phyloP scores from a whole-genome alignment of 2,888 invertebrate species.

The Magallana nippona region DNA sequence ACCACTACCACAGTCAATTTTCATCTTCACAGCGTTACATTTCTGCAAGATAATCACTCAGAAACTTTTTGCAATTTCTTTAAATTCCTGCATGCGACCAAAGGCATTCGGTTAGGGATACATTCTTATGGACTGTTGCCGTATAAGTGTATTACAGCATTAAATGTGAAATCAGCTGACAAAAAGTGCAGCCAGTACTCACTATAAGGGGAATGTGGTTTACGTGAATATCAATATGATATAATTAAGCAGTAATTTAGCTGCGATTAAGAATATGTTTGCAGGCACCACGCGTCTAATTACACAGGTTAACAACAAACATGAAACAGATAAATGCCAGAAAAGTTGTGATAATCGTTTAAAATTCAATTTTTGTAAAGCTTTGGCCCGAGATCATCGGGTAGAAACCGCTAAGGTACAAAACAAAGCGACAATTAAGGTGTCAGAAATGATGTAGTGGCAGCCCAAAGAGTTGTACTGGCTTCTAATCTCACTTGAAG shows the following conservation, averaged over 20 bases:
- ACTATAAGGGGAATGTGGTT: slow-evolving; percentile 9
- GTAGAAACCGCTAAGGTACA: slow-evolving; percentile 26
- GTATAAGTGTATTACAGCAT: not conserved
- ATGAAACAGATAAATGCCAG: slow-evolving; percentile 32
- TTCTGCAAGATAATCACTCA: too few species aligned
- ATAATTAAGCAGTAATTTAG: slow-evolving; percentile 31
- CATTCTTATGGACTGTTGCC: not conserved
- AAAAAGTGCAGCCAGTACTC: slow-evolving; percentile 26
- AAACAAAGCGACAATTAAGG: slow-evolving; percentile 33
- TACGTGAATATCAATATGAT: slow-evolving; percentile 11
- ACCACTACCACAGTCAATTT: too few species aligned
- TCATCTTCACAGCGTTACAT: too few species aligned
- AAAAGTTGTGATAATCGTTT: slow-evolving; percentile 20
- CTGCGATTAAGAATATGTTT: slow-evolving; percentile 14
- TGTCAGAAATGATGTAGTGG: slow-evolving; percentile 27
- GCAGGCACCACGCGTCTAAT: slow-evolving; percentile 14
- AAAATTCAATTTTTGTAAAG: slow-evolving; percentile 29
- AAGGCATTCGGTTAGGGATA: not conserved
- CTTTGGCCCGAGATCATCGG: slow-evolving; percentile 24
- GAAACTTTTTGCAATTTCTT: too few species aligned
- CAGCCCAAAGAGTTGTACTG: slow-evolving; percentile 19
- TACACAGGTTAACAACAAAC: slow-evolving; percentile 31
- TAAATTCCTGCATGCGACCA: too few species aligned
- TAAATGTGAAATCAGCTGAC: not conserved
- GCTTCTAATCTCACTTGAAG: slow-evolving; percentile 23